Base-by-base conservation (phyloP, 2,888 invertebrate genomes). In the Chaetogeoica ovagalla region DNA sequence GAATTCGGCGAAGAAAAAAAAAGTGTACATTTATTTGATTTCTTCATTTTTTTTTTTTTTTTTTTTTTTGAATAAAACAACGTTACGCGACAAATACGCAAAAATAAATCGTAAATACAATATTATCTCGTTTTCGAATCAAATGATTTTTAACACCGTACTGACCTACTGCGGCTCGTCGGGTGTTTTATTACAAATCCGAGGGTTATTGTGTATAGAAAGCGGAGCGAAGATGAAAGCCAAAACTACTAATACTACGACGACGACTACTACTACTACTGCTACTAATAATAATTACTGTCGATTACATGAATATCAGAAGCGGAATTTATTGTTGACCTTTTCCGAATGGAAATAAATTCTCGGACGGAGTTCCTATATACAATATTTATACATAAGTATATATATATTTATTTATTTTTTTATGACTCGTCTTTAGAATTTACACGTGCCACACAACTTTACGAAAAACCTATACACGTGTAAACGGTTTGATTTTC, bases 221-320 rank as follows among this genome's bases (percentile, higher is more conserved):
- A 79, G 79, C 70, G 79, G 79, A 79, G 71, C 55, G 79, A 79
- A 79, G 79, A 79, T 79, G 79, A 79, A 79, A 79, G 79, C 79
- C 79, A 63, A 70, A 79, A 79, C 79, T 79, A 79, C 60, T 65
- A 74, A 13, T 73, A 74, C 55, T n/a, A n/a, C n/a, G n/a, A n/a
- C n/a, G n/a, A n/a, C n/a, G n/a, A n/a, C n/a, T n/a, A n/a, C n/a
- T n/a, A n/a, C n/a, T n/a, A n/a, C n/a, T n/a, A n/a, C n/a, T n/a
- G n/a, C n/a, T 77, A 79, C 30, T 30, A 30, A 30, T 77, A 79
- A 79, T 79, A 79, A 79, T 79, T 79, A 79, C 79, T 71, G 70
- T 79, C 71, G 79, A 79, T 79, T 79, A 79, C 71, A 65, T 57
- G 79, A 79, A 79, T 79, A 79, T 79, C 79, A 71, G 70, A 79